phyloP scores from a whole-genome alignment of 2,888 invertebrate species.

The Drosophila vallismaia region DNA sequence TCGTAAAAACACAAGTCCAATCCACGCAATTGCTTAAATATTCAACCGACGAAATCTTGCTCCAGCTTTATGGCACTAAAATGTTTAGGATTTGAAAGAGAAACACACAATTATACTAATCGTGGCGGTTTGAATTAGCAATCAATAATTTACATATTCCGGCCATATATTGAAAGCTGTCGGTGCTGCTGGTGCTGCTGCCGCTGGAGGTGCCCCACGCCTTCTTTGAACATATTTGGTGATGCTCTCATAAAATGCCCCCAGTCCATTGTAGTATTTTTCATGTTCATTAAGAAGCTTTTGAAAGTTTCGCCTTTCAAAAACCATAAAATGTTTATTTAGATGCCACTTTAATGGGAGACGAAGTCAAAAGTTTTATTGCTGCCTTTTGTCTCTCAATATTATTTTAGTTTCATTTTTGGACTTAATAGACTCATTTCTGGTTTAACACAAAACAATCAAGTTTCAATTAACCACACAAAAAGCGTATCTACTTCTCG shows the following conservation, averaged over 20 bases:
- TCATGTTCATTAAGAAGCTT: slow-evolving; percentile 44
- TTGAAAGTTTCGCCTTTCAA: slow-evolving; percentile 49
- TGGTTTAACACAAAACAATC: slow-evolving; percentile 55
- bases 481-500: slow-evolving; percentile 15
- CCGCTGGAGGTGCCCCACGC: slow-evolving; percentile 15
- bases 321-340: slow-evolving; percentile 50
- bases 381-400: slow-evolving; percentile 35
- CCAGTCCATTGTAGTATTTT: slow-evolving; percentile 19
- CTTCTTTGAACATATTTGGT: slow-evolving; percentile 42
- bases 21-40: slow-evolving; percentile 41
- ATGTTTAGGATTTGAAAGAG: slow-evolving; percentile 42
- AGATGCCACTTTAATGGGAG: slow-evolving; percentile 41
- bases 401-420: slow-evolving; percentile 40
- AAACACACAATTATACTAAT: slow-evolving; percentile 52
- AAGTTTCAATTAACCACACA: slow-evolving; percentile 68
- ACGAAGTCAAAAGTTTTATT: slow-evolving; percentile 47
- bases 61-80: slow-evolving; percentile 32
- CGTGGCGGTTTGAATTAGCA: slow-evolving; percentile 54
- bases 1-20: slow-evolving; percentile 35
- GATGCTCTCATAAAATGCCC: slow-evolving; percentile 52
- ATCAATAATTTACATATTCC: slow-evolving; percentile 52
- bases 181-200: slow-evolving; percentile 12
- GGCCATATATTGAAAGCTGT: slow-evolving; percentile 42
- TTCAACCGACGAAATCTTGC: slow-evolving; percentile 33
- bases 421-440: slow-evolving; percentile 45